A percentile compares a stretch with the other conserved stretches of the same genome.
Conservation (phyloP, 2,888 invertebrate species). For the Ennomos quercinarius region DNA sequence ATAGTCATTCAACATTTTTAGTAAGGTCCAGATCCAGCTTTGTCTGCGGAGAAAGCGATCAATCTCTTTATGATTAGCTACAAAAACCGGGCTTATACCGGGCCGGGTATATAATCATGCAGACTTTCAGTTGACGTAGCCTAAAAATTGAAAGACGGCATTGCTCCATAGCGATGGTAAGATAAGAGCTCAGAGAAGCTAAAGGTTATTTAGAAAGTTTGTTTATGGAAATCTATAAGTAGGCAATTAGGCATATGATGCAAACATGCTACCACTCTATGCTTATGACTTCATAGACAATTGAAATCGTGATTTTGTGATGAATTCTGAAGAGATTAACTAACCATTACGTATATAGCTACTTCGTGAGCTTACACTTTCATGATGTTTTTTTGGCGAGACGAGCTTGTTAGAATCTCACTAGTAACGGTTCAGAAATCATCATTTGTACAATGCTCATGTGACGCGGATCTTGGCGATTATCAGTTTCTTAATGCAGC, state of each 20-base stretch:
- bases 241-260: neutral
- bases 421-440: slow-evolving; percentile 24
- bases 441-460: neutral
- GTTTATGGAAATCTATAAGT: slow-evolving; percentile 1
- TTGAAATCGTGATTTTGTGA: slow-evolving; percentile 30
- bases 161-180: neutral
- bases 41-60: slow-evolving; percentile 6
- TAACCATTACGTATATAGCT: slow-evolving; percentile 31
- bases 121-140: slow-evolving; percentile 10
- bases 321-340: slow-evolving; percentile 26
- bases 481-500: no score
- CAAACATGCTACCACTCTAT: slow-evolving; percentile 5
- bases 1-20: neutral
- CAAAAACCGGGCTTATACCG: slow-evolving; percentile 4
- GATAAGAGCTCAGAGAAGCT: slow-evolving; percentile 1
- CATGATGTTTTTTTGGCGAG: slow-evolving; percentile 42
- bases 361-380: slow-evolving; percentile 43
- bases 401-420: slow-evolving; percentile 29
- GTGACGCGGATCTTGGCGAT: neutral
- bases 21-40: neutral
- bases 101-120: neutral
- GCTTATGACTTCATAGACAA: slow-evolving; percentile 26
- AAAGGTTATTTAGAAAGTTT: slow-evolving; percentile 3
- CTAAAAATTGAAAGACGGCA: slow-evolving; percentile 1
- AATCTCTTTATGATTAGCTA: slow-evolving; percentile 5